Conservation (phyloP, 2,888 invertebrate species). For the Parelbella ahira region DNA sequence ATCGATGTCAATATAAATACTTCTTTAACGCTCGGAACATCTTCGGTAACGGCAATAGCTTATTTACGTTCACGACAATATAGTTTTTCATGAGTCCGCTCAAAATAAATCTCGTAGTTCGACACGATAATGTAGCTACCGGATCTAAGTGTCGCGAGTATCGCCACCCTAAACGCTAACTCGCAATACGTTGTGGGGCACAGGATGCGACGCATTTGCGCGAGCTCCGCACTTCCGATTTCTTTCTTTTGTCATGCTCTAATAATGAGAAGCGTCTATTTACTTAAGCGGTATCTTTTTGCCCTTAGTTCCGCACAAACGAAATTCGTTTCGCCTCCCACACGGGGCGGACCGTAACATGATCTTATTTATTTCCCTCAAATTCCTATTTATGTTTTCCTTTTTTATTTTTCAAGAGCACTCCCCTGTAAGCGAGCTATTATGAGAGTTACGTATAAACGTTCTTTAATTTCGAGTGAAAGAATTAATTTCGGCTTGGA, state of each 20-base stretch:
- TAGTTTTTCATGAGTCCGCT: too few relatives aligned
- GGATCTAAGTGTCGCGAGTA: too few relatives aligned
- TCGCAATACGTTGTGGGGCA: too few relatives aligned
- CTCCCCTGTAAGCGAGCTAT: not conserved
- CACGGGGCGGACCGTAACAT: constrained; percentile 35
- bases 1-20: too few relatives aligned
- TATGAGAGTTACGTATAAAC: constrained; percentile 1
- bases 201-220: too few relatives aligned
- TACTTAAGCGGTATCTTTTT: constrained; percentile 30
- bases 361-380: constrained; percentile 35
- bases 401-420: constrained; percentile 16
- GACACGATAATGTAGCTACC: too few relatives aligned
- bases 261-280: constrained; percentile 37
- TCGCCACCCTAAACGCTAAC: too few relatives aligned
- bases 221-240: constrained; percentile 37
- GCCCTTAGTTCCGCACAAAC: constrained; percentile 25
- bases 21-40: too few relatives aligned
- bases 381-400: constrained; percentile 35
- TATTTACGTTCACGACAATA: too few relatives aligned
- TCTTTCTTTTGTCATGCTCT: constrained; percentile 43
- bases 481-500: constrained; percentile 10
- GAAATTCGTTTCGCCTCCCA: constrained; percentile 30
- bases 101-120: too few relatives aligned
- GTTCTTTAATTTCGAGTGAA: not conserved
- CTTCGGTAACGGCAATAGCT: too few relatives aligned